A percentile compares a stretch with the other conserved stretches of the same genome.
Evolutionary conservation across 2,888 invertebrate genomes (phyloP).

Genomic region (Nemoura dubitans): DNA sequence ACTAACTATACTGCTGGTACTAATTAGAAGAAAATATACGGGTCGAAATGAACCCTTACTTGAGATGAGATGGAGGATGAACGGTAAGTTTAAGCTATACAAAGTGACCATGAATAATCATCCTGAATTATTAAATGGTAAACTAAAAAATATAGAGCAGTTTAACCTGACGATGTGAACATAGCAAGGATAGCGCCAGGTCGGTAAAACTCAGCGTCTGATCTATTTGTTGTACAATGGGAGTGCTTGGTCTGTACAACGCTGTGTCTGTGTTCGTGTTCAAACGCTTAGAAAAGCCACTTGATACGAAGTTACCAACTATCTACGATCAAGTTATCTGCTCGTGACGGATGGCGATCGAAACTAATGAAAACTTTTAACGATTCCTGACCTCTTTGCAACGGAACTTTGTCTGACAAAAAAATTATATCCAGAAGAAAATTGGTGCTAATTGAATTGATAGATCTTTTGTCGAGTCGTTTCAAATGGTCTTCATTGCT

Average conservation of each 20-base stretch:
- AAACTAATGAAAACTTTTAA: conserved; percentile 28
- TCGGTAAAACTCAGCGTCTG: no score
- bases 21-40: not conserved
- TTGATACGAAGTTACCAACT: not conserved
- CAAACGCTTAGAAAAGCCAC: not conserved
- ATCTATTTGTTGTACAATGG: no score
- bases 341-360: not conserved
- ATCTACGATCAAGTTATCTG: not conserved
- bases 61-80: not conserved
- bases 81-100: not conserved
- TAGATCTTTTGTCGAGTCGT: not conserved
- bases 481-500: not conserved
- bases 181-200: no score
- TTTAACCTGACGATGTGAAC: not conserved
- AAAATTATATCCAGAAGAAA: no score
- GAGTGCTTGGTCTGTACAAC: no score
- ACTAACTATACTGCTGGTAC: not conserved
- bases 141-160: not conserved
- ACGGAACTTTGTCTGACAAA: conserved; percentile 7
- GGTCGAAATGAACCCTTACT: not conserved
- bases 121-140: not conserved
- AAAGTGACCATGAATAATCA: not conserved
- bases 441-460: conserved; percentile 8
- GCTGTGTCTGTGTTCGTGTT: not conserved
- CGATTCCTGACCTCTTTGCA: conserved; percentile 19